phyloP scores from a whole-genome alignment of 2,113 vertebrate species.

The Carassius auratus region DNA sequence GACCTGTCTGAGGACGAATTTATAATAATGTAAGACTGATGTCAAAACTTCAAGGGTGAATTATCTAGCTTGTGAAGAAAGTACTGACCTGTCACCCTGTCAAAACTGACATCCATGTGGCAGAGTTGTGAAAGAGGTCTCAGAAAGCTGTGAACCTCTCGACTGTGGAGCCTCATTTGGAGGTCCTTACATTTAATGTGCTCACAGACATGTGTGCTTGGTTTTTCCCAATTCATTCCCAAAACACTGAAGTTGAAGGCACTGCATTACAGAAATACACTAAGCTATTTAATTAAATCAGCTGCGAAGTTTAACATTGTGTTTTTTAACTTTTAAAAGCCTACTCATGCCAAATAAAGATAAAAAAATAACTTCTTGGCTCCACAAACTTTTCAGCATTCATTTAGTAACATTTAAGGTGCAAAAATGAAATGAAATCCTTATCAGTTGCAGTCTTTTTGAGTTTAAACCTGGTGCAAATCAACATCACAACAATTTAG shows the following conservation, averaged over 20 bases:
- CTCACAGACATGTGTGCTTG: neutral
- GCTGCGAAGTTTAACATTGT: neutral
- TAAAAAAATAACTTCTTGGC: neutral
- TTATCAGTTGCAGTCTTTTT: neutral
- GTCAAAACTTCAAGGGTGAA: neutral
- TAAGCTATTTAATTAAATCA: neutral
- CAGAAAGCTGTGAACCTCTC: slow-evolving; percentile 17
- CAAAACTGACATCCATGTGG: neutral
- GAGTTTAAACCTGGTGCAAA: neutral
- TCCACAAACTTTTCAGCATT: neutral
- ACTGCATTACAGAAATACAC: neutral
- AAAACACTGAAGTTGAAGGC: neutral
- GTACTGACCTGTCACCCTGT: slow-evolving; percentile 25
- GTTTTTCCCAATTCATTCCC: neutral
- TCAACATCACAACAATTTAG: neutral
- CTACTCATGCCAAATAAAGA: neutral
- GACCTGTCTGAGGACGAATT: slow-evolving; percentile 34
- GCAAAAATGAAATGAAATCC: neutral
- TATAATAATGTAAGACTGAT: neutral
- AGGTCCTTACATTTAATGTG: neutral
- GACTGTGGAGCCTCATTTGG: neutral
- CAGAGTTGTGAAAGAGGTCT: slow-evolving; percentile 32
- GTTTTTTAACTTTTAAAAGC: neutral
- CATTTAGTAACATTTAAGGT: neutral
- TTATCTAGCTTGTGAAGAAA: neutral